Percentiles rank a stretch among this genome's conserved stretches.
phyloP scores from a whole-genome alignment of 2,888 invertebrate species.

The Apomyelois bistriatella region DNA sequence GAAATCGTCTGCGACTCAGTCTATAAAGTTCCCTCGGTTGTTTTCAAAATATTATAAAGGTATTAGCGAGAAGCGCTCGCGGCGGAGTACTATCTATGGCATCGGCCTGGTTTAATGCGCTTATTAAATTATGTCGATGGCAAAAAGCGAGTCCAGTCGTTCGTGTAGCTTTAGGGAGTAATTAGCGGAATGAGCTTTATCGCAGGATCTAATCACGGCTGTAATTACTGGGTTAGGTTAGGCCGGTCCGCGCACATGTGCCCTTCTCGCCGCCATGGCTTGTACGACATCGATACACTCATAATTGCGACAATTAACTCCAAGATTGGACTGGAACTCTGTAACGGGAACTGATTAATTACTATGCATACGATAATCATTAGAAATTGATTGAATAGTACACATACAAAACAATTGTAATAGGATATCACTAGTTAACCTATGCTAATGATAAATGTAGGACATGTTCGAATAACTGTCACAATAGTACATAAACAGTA shows the following conservation, averaged over 20 bases:
- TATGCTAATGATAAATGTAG: constrained; percentile 17
- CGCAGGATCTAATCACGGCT: constrained; percentile 69
- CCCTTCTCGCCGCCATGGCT: constrained; percentile 35
- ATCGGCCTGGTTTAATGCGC: constrained; percentile 72
- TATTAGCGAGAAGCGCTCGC: constrained; percentile 62
- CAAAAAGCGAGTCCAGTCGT: constrained; percentile 61
- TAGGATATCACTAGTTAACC: too few relatives aligned
- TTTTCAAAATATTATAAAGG: constrained; percentile 57
- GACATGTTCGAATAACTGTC: constrained; percentile 21
- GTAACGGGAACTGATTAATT: neutral
- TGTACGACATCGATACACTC: constrained; percentile 29
- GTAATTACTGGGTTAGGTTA: constrained; percentile 69
- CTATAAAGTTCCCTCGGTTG: constrained; percentile 42
- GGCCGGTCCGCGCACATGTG: constrained; percentile 46
- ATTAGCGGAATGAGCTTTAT: constrained; percentile 76
- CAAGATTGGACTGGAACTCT: neutral
- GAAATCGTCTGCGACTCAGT: constrained; percentile 42
- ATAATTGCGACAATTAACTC: constrained; percentile 9
- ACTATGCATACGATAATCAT: neutral
- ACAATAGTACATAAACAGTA: constrained; percentile 40
- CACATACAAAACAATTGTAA: too few relatives aligned
- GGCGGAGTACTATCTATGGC: constrained; percentile 65
- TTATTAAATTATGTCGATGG: constrained; percentile 77
- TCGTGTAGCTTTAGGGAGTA: constrained; percentile 79
- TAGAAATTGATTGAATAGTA: too few relatives aligned